Evolutionary conservation across 35 echinoderm and acorn worm genomes (phyloP), one percentile per base, ranked within the genome.

Genomic region (Holothuria glaberrima): DNA sequence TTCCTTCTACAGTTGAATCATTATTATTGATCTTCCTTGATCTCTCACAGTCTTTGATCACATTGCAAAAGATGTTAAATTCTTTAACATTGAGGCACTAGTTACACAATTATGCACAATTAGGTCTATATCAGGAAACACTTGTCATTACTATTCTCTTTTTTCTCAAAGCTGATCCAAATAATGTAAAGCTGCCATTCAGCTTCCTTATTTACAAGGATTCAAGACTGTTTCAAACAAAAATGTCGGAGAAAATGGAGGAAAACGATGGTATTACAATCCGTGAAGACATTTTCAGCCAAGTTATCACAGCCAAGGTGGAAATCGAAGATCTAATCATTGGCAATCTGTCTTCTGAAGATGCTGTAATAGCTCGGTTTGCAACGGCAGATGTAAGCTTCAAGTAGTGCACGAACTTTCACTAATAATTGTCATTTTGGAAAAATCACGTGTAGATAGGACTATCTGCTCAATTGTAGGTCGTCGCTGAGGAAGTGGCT

Each of bases 221-320:
- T 48, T n/a, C 74, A 12, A 21, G 74, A 78, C 74, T 78, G 50
- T 78, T 78, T 78, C 74, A 78, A 78, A 78, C 74, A 48, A 78
- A 5, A 21, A 41, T 48, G 44, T n/a, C 71, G 5, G 46, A 75
- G 3, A 21, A 38, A 20, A 30, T 25, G 44, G 25, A 24, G 12
- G 44, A 50, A 9, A 48, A 19, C 34, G 46, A 45, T n/a, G 41
- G 44, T 22, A 78, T 28, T n/a, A 24, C 29, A 48, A 48, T 26
- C 27, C 50, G 26, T 33, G 74, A 22, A 48, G 74, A 48, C 18
- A 48, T 78, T 35, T 30, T 48, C 44, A 78, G 74, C 50, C 74
- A 78, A 48, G 74, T 78, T n/a, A 78, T 78, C 9, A 20, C 74
- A 1, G 74, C 74, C 6, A 78, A 20, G 9, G 35, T 78, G 25